Evolutionary conservation across 2,888 invertebrate genomes (phyloP), one percentile per base, ranked within the genome.

Genomic region (Hemithea aestivaria): DNA sequence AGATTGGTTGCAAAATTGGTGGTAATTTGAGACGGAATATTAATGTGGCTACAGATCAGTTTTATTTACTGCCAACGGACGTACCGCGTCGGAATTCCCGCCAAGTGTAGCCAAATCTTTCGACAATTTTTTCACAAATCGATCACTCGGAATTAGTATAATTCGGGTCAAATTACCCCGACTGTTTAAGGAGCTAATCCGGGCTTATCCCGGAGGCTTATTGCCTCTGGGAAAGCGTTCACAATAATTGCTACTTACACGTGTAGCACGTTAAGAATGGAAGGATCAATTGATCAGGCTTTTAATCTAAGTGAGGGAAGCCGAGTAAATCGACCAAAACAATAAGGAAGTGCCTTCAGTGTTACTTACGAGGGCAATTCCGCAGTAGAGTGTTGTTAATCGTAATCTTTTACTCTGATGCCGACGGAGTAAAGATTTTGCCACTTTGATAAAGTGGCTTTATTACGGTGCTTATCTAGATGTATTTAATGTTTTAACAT

Each of bases 221-320:
- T 30, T 41, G 25, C 25, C 24, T 40, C 39, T 44, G 29, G 27
- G 28, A 30, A 34, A 27, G 22, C 28, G 37, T 28, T 42, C 21
- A 23, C 40, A 37, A 54, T 55, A 51, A 55, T 55, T 52, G 48
- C 36, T 32, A 48, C 39, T 46, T 43, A 51, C 53, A 44, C 45
- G 43, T 48, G 42, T 51, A 32, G 31, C 34, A 45, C 35, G 48
- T 51, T 40, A 45, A 39, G 37, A 50, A 40, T 27, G 22, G 12
- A 27, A 25, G 41, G 33, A 30, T 27, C 41, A 28, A 51, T 50
- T 49, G 47, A 53, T 52, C 45, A 30, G 25, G 29, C 43, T 40
- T 55, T 50, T 48, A 51, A 53, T 53, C 44, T 49, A 35, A 35
- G 36, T 36, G 27, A 40, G 28, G 33, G 27, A 38, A 47, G 34